Evolutionary conservation across 1,140 invertebrate genomes (phyloP).

Genomic region (Drosophila sucinea): DNA sequence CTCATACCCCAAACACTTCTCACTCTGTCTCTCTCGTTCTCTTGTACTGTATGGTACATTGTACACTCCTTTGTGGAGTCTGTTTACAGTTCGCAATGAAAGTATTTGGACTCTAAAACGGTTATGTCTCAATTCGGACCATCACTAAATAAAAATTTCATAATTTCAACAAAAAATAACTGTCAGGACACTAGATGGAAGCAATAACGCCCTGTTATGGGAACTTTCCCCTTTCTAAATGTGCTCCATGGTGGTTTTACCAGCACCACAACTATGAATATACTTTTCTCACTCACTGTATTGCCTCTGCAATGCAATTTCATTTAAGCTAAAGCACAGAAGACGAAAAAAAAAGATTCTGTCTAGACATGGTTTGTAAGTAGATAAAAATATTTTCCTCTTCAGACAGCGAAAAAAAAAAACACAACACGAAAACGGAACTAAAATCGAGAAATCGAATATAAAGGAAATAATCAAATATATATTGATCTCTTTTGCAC

Average conservation of each 20-base stretch:
- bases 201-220: too few relatives aligned
- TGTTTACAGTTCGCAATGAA: not conserved
- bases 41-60: not conserved
- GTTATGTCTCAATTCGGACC: too few relatives aligned
- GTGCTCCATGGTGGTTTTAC: too few relatives aligned
- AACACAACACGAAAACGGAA: constrained; percentile 3
- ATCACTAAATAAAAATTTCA: too few relatives aligned
- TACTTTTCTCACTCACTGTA: constrained; percentile 2
- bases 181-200: too few relatives aligned
- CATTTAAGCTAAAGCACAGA: constrained; percentile 1
- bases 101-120: not conserved
- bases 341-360: constrained; percentile 30
- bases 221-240: too few relatives aligned
- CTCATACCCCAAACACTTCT: not conserved
- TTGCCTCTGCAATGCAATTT: not conserved
- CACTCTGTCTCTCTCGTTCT: not conserved
- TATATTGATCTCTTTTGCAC: constrained; percentile 14
- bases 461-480: constrained; percentile 44
- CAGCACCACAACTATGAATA: not conserved
- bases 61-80: not conserved
- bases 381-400: constrained; percentile 64
- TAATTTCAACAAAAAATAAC: too few relatives aligned
- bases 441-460: constrained; percentile 1
- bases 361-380: constrained; percentile 69
- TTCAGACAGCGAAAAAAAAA: constrained; percentile 10